A percentile compares a stretch with the other conserved stretches of the same genome.
phyloP scores from a whole-genome alignment of 2,888 invertebrate species.

The Dimorphilus gyrociliatus region DNA sequence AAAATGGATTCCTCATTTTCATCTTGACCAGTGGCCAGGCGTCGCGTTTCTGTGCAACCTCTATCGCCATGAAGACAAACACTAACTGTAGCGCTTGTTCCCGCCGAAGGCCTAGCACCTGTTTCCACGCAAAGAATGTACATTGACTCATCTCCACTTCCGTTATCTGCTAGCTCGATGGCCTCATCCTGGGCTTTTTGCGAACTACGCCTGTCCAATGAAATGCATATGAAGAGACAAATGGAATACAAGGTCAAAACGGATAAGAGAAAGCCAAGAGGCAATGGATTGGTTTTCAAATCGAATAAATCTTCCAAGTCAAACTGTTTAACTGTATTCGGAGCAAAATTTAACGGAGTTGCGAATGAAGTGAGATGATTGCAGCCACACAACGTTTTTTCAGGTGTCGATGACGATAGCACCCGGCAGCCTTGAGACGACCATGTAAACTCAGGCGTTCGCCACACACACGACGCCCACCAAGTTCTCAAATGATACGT shows the following conservation, averaged over 20 bases:
- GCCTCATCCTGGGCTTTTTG: constrained; percentile 18
- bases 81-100: constrained; percentile 34
- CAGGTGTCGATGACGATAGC: not conserved
- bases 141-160: constrained; percentile 22
- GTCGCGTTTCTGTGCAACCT: constrained; percentile 37
- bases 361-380: constrained; percentile 31
- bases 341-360: constrained; percentile 19
- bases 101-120: constrained; percentile 28
- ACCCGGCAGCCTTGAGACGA: too few relatives aligned
- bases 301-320: constrained; percentile 26
- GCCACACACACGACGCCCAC: too few relatives aligned
- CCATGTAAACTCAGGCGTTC: too few relatives aligned
- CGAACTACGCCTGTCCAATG: constrained; percentile 19
- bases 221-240: constrained; percentile 17
- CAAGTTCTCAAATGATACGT: too few relatives aligned
- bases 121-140: constrained; percentile 35
- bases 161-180: constrained; percentile 29
- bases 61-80: constrained; percentile 31
- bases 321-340: constrained; percentile 16
- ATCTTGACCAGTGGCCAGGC: constrained; percentile 27
- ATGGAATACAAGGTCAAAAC: constrained; percentile 19
- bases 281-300: constrained; percentile 22
- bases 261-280: constrained; percentile 16
- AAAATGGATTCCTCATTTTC: constrained; percentile 19
- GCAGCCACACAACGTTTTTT: constrained; percentile 14